Evolutionary conservation across 1,140 invertebrate genomes (phyloP), one percentile per base, ranked within the genome.

Genomic region (Neelides sp.): DNA sequence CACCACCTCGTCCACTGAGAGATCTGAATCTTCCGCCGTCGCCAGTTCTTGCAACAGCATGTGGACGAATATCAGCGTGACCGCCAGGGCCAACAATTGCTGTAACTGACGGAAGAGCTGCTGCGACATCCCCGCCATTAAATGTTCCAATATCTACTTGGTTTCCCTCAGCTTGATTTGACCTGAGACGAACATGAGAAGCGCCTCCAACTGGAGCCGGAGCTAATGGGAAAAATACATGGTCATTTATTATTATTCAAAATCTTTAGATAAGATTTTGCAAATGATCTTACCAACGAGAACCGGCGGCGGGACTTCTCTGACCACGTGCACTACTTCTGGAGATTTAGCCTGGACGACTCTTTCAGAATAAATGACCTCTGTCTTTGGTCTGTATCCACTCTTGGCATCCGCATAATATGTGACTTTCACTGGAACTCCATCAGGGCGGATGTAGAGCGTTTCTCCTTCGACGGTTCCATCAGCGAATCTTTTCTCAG

Each of bases 401-500:
- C 50, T 43, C 17, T 57, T 32, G 13, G 39, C 36, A 50, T 62
- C 60, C 12, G 60, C 60, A 50, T 55, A 62, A 36, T 60, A 62
- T 39, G 59, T 57, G 34, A 62, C 59, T 37, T 49, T 54, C n/a
- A 54, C 39, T 28, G 55, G 55, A 48, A 57, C 40, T 27, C 52
- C 60, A 23, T 62, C 60, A 4, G 54, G 54, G 22, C 60, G 24
- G 10, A 60, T 41, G 36, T 55, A 54, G 10, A 60, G 28, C 26
- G 50, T 58, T 44, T 62, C 60, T 23, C 60, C 60, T 58, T 62
- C 60, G 1, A 62, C 58, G 2, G 54, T 50, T 40, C 58, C 58
- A 52, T 59, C 57, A 8, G 44, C 27, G 2, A 53, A 30, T 2
- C 57, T 41, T 45, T 50, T 40, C 52, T 62, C 60, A 1, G 57